phyloP scores from a whole-genome alignment of 2,113 vertebrate genomes.

The Laticauda laticaudata region DNA sequence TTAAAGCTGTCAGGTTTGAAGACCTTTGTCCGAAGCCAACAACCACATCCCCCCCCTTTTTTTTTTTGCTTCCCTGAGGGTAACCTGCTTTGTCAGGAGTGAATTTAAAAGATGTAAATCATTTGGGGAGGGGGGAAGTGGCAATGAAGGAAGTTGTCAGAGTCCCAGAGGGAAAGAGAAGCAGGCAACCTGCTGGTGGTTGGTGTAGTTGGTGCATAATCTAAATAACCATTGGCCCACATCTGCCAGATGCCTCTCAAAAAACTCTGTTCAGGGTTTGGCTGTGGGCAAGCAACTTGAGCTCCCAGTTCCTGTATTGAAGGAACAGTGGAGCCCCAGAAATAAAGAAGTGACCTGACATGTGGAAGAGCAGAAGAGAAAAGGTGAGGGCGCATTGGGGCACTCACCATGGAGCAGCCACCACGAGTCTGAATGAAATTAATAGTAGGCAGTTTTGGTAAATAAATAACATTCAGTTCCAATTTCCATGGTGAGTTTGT shows the following conservation, averaged over 20 bases:
- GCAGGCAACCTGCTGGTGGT: background rate
- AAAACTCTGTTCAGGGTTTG: background rate
- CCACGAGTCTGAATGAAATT: background rate
- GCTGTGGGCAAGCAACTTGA: background rate
- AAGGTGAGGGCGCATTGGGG: background rate
- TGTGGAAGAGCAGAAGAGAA: background rate
- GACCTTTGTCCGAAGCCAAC: too few species aligned
- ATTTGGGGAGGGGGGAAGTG: fast-evolving
- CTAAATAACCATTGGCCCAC: conserved; percentile 13
- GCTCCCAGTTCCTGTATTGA: background rate
- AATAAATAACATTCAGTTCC: background rate
- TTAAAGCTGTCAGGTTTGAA: too few species aligned
- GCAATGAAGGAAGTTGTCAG: background rate
- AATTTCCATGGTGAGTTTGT: background rate
- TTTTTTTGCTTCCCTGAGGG: background rate
- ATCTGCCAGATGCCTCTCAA: background rate
- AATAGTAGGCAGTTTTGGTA: background rate
- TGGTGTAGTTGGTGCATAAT: background rate
- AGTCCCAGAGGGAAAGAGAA: background rate
- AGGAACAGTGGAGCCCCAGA: background rate
- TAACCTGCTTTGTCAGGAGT: background rate
- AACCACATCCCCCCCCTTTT: too few species aligned
- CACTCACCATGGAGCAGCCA: too few species aligned
- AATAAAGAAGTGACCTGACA: background rate
- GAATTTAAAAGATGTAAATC: background rate